Percentiles rank a stretch among this genome's conserved stretches.
phyloP scores from a whole-genome alignment of 2,797 vertebrate genomes.

The Girardinus metallicus region DNA sequence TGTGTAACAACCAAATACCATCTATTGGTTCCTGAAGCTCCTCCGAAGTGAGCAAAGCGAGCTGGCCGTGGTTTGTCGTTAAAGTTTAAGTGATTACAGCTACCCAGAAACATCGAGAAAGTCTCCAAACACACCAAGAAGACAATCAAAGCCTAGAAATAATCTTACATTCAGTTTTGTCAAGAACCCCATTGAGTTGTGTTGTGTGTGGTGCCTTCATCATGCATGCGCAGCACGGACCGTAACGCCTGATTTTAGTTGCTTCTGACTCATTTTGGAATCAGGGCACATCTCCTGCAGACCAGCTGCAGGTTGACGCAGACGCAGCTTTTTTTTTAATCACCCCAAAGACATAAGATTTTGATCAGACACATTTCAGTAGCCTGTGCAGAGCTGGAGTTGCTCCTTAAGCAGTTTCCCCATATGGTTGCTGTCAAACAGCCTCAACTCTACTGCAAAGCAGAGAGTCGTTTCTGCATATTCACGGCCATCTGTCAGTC shows the following conservation, averaged over 20 bases:
- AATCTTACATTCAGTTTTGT: not conserved
- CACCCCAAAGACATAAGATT: not conserved
- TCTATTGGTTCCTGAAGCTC: not conserved
- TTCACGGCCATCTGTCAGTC: conserved; percentile 15
- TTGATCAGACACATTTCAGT: not conserved
- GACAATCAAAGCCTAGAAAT: not conserved
- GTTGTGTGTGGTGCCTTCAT: conserved; percentile 1
- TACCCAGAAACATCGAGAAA: not conserved
- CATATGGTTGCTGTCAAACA: conserved; percentile 23
- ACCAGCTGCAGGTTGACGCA: conserved; percentile 7
- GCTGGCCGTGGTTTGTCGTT: not conserved
- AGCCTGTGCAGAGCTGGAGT: not conserved
- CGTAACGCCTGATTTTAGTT: not conserved
- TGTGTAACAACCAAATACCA: not conserved
- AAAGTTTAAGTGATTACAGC: not conserved
- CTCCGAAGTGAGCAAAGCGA: not conserved
- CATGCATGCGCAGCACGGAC: not conserved
- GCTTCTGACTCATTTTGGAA: conserved; percentile 3
- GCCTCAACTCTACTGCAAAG: conserved; percentile 12
- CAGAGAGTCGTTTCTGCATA: conserved; percentile 8
- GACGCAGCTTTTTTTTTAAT: not conserved
- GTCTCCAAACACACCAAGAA: not conserved
- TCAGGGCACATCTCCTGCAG: not conserved
- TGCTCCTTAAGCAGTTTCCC: not conserved
- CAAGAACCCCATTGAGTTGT: accelerated